Conservation (phyloP, 2,797 vertebrate genomes). For the Lepus oiostolus region DNA sequence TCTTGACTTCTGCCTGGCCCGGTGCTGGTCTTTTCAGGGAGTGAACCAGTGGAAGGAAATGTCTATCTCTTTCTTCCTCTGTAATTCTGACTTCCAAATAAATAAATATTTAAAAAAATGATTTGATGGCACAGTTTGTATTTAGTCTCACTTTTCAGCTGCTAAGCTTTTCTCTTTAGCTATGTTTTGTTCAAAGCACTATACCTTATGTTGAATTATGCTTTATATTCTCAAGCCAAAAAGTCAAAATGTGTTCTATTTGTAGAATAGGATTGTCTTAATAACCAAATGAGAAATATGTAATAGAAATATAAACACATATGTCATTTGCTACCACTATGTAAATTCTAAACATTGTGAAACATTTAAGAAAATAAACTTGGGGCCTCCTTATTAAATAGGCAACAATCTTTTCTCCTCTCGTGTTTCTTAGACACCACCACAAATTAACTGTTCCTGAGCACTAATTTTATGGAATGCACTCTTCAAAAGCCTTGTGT, state of each 20-base stretch:
- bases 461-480: neutral
- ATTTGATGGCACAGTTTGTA: neutral
- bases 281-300: neutral
- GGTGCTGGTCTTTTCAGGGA: too few species aligned
- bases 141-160: neutral
- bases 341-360: neutral
- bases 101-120: neutral
- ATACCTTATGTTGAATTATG: neutral
- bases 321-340: neutral
- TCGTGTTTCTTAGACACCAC: neutral
- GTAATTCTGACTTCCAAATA: too few species aligned
- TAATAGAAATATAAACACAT: neutral
- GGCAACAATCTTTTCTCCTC: neutral
- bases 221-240: neutral
- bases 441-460: neutral
- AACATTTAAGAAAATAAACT: constrained; percentile 10
- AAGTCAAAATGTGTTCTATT: neutral
- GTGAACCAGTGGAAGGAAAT: too few species aligned
- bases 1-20: too few species aligned
- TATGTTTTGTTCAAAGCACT: neutral
- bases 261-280: constrained; percentile 1
- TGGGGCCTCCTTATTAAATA: neutral
- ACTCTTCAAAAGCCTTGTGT: neutral
- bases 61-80: too few species aligned
- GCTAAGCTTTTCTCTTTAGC: neutral